Conservation (phyloP, 2,888 invertebrate species). For the Ennomos fuscantarius region DNA sequence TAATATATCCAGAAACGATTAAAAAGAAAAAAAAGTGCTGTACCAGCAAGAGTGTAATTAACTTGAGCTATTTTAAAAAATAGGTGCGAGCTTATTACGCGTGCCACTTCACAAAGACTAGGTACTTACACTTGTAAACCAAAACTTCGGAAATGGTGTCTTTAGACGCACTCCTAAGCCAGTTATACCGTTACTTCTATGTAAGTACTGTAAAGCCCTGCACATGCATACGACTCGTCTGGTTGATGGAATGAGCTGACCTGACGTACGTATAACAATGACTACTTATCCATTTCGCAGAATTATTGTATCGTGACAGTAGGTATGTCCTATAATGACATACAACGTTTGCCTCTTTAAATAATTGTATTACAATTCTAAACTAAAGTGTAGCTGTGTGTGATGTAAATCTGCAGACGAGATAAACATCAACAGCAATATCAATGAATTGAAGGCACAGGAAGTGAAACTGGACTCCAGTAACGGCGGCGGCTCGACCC, state of each 20-base stretch:
- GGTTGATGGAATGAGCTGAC: slow-evolving; percentile 46
- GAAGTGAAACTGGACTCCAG: slow-evolving; percentile 61
- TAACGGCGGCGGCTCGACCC: slow-evolving; percentile 36
- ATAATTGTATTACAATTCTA: too few relatives aligned
- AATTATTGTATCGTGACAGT: slow-evolving; percentile 29
- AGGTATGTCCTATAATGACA: not conserved
- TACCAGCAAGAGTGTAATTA: too few relatives aligned
- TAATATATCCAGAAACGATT: too few relatives aligned
- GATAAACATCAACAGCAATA: slow-evolving; percentile 35
- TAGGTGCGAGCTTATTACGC: not conserved
- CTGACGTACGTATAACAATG: slow-evolving; percentile 44
- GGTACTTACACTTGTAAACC: slow-evolving; percentile 36
- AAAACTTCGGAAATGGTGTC: slow-evolving; percentile 52
- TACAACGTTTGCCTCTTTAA: too few relatives aligned
- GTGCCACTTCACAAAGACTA: slow-evolving; percentile 13
- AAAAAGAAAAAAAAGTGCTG: too few relatives aligned
- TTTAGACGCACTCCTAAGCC: slow-evolving; percentile 52
- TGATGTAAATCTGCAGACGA: slow-evolving; percentile 13
- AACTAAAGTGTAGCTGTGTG: too few relatives aligned
- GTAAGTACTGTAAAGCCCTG: slow-evolving; percentile 22
- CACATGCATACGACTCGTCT: slow-evolving; percentile 44
- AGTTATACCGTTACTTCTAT: slow-evolving; percentile 45
- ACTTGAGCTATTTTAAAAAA: not conserved
- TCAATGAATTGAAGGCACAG: slow-evolving; percentile 55
- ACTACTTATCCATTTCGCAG: slow-evolving; percentile 40